Percentiles rank a stretch among this genome's conserved stretches.
Evolutionary conservation across 1,140 invertebrate species (phyloP).

Genomic region (Conus betulinus): DNA sequence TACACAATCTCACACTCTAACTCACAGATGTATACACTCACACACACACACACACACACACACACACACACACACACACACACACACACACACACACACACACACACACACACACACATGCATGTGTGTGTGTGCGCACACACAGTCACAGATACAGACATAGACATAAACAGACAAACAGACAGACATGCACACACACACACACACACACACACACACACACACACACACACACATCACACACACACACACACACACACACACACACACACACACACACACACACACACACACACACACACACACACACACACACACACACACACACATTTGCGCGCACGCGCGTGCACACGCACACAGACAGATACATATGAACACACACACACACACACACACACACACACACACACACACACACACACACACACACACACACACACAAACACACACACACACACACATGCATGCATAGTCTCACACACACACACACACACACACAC

Average conservation of each 20-base stretch:
- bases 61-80: slow-evolving; percentile 5
- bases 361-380: background rate
- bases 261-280: too few species aligned
- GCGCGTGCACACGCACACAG: too few species aligned
- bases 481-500: too few species aligned
- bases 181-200: background rate
- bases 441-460: slow-evolving; percentile 4
- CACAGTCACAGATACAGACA: too few species aligned
- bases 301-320: slow-evolving; percentile 4
- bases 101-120: too few species aligned
- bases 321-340: background rate
- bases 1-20: too few species aligned
- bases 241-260: too few species aligned
- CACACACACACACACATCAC: too few species aligned
- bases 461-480: background rate
- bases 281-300: background rate
- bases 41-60: slow-evolving; percentile 4
- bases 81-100: background rate
- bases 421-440: too few species aligned
- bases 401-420: too few species aligned
- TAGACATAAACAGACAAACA: background rate
- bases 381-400: slow-evolving; percentile 9
- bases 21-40: too few species aligned
- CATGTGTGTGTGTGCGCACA: too few species aligned
- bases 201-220: background rate